These are phyloP conservation scores for Schizothorax lantsangensis DNA, from an alignment of 2,797 vertebrate genomes.

Conservation along the genomic window DNA sequence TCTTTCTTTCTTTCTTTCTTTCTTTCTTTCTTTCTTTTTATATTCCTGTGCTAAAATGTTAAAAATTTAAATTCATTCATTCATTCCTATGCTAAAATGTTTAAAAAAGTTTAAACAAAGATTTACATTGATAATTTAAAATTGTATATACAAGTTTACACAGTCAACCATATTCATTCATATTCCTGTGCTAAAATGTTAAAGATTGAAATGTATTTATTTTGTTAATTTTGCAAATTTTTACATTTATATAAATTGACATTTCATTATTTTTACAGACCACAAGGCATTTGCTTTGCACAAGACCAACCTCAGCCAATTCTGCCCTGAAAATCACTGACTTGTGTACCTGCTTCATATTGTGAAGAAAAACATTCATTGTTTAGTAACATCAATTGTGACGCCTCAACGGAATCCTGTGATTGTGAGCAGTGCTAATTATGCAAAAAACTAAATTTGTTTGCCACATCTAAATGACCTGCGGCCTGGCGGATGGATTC, in stretches of 20 bases:
- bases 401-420: neutral
- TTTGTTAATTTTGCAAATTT: neutral
- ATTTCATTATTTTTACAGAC: neutral
- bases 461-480: neutral
- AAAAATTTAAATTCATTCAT: too few relatives aligned
- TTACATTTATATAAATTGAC: neutral
- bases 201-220: neutral
- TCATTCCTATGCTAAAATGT: too few relatives aligned
- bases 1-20: too few relatives aligned
- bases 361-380: neutral
- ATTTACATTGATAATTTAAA: neutral
- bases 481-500: slow-evolving; percentile 2
- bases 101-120: too few relatives aligned
- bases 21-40: too few relatives aligned
- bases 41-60: too few relatives aligned
- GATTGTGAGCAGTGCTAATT: neutral
- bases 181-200: neutral
- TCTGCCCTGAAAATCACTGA: neutral
- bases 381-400: neutral
- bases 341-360: neutral
- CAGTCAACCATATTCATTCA: neutral
- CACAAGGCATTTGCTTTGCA: neutral
- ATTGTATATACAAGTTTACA: neutral
- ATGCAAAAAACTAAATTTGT: neutral
- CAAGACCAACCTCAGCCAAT: neutral